Conservation (phyloP, 2,113 vertebrate genomes). For the Pachycephala philippinensis region DNA sequence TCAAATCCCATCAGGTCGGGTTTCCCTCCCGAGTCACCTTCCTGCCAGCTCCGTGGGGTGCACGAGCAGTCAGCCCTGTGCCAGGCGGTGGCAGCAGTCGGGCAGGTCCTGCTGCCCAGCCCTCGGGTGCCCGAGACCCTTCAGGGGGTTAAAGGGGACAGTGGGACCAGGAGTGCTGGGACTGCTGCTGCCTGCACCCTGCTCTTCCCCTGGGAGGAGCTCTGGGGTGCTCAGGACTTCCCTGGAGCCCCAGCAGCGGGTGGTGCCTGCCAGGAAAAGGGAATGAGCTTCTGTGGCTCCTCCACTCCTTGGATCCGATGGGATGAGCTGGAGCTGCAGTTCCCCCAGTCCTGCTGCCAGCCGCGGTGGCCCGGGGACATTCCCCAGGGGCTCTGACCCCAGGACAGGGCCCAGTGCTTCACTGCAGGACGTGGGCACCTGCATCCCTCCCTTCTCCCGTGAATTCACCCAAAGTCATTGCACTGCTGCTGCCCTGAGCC, state of each 20-base stretch:
- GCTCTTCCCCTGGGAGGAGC: neutral
- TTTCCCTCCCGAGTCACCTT: neutral
- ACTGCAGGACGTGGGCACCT: fast-evolving
- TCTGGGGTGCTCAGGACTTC: neutral
- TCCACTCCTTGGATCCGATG: fast-evolving
- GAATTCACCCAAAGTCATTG: neutral
- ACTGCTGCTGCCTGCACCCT: neutral
- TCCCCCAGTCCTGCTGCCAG: neutral
- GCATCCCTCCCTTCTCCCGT: neutral
- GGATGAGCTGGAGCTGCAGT: neutral
- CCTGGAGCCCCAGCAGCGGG: fast-evolving
- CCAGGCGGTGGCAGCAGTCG: neutral
- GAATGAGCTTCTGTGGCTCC: fast-evolving
- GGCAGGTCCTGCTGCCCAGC: neutral
- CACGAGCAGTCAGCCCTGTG: neutral
- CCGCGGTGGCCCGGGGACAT: fast-evolving
- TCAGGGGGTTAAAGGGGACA: neutral
- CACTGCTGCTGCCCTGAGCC: neutral
- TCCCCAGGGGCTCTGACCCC: neutral
- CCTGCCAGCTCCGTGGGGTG: neutral
- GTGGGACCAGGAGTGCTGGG: neutral
- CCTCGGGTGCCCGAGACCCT: fast-evolving
- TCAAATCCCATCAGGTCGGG: neutral
- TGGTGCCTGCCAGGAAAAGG: neutral
- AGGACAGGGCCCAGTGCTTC: neutral